A percentile compares a stretch with the other conserved stretches of the same genome.
phyloP scores from a whole-genome alignment of 2,888 invertebrate species.

The Bugula neritina region DNA sequence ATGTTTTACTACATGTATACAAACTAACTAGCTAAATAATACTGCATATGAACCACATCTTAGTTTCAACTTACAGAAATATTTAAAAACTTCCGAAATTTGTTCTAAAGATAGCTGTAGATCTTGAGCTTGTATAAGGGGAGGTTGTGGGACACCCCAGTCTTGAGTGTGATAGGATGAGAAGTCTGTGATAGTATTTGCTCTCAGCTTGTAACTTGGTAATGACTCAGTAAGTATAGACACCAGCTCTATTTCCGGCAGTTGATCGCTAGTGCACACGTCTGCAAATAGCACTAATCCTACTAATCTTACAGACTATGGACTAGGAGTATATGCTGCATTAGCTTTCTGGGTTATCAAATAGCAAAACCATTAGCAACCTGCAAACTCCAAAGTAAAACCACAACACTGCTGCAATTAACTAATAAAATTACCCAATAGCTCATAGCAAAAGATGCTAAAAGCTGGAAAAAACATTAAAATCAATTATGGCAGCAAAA shows the following conservation, averaged over 20 bases:
- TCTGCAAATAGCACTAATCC: slow-evolving; percentile 60
- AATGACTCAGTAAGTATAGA: slow-evolving; percentile 90
- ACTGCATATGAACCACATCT: no score
- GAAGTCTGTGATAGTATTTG: slow-evolving; percentile 87
- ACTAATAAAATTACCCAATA: no score
- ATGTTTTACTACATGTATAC: no score
- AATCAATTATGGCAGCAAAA: no score
- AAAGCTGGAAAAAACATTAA: no score
- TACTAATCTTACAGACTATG: not conserved
- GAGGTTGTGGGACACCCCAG: slow-evolving; percentile 71
- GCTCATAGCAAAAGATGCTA: no score
- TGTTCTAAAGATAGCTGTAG: slow-evolving; percentile 75
- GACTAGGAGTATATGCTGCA: no score
- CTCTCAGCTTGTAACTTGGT: slow-evolving; percentile 85
- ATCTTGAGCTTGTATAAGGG: slow-evolving; percentile 65
- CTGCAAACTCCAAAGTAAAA: no score
- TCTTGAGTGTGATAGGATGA: slow-evolving; percentile 77
- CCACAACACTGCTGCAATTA: no score
- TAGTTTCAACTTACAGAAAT: slow-evolving; percentile 92
- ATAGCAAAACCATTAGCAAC: no score
- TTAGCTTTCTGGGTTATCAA: no score
- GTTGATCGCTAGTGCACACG: slow-evolving; percentile 82
- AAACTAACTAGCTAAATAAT: no score
- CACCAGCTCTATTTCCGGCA: slow-evolving; percentile 92
- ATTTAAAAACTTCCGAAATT: slow-evolving; percentile 91